phyloP scores from a whole-genome alignment of 2,888 invertebrate species.

The Xylophagus ater region DNA sequence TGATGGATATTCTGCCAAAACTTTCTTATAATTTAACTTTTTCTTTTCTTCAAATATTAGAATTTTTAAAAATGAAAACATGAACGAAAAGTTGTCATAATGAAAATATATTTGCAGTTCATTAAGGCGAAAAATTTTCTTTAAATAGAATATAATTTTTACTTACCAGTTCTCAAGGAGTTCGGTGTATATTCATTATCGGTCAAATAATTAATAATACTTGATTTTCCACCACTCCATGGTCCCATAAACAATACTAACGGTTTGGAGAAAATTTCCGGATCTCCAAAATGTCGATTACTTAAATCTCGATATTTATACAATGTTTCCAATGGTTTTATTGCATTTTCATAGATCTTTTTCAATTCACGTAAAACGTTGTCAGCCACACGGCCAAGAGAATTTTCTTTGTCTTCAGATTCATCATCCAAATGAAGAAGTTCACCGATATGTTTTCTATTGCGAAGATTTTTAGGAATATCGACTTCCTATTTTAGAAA shows the following conservation, averaged over 20 bases:
- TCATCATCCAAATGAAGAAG: slow-evolving; percentile 70
- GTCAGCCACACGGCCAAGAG: slow-evolving; percentile 62
- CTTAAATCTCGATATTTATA: slow-evolving; percentile 89
- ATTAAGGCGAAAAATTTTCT: too few relatives aligned
- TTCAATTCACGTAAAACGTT: slow-evolving; percentile 75
- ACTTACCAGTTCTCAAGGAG: slow-evolving; percentile 73
- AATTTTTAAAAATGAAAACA: too few relatives aligned
- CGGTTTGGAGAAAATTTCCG: slow-evolving; percentile 91
- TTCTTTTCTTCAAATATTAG: too few relatives aligned
- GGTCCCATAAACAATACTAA: slow-evolving; percentile 89
- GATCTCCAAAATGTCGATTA: slow-evolving; percentile 84
- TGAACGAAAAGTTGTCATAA: too few relatives aligned
- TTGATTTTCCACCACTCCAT: slow-evolving; percentile 93
- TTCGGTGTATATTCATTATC: slow-evolving; percentile 75
- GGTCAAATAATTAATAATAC: slow-evolving; percentile 84
- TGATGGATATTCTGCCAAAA: too few relatives aligned
- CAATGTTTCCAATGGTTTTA: slow-evolving; percentile 79
- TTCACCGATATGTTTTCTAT: slow-evolving; percentile 68
- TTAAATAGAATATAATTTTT: too few relatives aligned
- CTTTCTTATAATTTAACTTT: too few relatives aligned
- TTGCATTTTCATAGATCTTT: slow-evolving; percentile 71
- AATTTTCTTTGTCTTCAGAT: slow-evolving; percentile 56
- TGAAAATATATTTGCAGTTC: too few relatives aligned
- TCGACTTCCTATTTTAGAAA: slow-evolving; percentile 47
- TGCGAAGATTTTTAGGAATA: slow-evolving; percentile 65